A percentile compares a stretch with the other conserved stretches of the same genome.
These are phyloP conservation scores for Drosophila eohydei DNA, from an alignment of 2,888 invertebrate genomes.

Conservation along the genomic window DNA sequence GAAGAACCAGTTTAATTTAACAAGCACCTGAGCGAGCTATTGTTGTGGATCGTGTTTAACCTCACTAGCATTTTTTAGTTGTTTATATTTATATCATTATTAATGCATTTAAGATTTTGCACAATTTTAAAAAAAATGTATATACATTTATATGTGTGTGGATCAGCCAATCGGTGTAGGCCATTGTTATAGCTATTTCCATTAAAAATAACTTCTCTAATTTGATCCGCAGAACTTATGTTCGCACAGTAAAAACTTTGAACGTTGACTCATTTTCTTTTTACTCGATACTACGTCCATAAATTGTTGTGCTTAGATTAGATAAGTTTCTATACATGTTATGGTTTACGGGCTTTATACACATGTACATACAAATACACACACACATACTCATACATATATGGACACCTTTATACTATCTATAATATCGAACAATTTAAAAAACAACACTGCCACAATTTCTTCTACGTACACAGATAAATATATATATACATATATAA, in stretches of 20 bases:
- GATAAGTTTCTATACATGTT: conserved; percentile 35
- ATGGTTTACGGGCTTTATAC: conserved; percentile 29
- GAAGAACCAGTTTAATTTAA: conserved; percentile 13
- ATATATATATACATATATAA: conserved; percentile 13
- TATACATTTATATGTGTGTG: neutral
- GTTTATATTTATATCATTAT: conserved; percentile 20
- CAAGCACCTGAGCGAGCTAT: neutral
- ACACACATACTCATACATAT: conserved; percentile 1
- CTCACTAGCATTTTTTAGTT: conserved; percentile 28
- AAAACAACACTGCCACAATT: conserved; percentile 42
- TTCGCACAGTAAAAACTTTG: conserved; percentile 25
- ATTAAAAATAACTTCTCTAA: conserved; percentile 12
- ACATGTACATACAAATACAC: conserved; percentile 28
- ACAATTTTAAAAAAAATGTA: neutral
- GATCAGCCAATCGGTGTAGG: conserved; percentile 3
- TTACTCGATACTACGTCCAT: neutral
- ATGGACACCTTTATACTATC: conserved; percentile 19
- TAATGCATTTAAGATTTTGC: neutral
- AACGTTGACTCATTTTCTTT: conserved; percentile 37
- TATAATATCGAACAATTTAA: conserved; percentile 32
- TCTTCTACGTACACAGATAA: conserved; percentile 77
- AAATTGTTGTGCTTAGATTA: conserved; percentile 39
- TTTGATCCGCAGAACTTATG: conserved; percentile 3
- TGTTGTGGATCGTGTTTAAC: conserved; percentile 25
- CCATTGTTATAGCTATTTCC: neutral